phyloP scores from a whole-genome alignment of 2,113 vertebrate genomes.

The Dromiciops gliroides region DNA sequence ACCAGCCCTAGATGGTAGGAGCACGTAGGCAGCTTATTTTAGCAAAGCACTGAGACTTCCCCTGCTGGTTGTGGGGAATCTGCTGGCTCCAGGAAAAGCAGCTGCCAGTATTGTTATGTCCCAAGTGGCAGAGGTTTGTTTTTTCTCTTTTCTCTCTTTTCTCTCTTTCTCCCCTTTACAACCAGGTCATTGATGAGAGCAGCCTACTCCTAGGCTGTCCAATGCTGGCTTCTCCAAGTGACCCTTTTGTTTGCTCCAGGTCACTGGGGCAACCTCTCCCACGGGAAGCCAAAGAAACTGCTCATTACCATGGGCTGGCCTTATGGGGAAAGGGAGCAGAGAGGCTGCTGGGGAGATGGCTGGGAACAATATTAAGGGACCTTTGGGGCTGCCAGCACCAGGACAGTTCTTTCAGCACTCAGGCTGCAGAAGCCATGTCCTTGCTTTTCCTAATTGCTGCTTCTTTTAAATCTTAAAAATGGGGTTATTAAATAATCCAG shows the following conservation, averaged over 20 bases:
- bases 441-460: background rate
- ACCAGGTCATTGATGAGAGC: conserved; percentile 33
- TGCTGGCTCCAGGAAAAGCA: background rate
- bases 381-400: background rate
- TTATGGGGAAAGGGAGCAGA: background rate
- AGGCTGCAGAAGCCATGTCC: background rate
- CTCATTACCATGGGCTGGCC: background rate
- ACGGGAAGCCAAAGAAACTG: background rate
- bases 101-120: background rate
- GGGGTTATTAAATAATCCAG: background rate
- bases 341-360: background rate
- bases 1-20: background rate
- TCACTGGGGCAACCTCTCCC: conserved; percentile 35
- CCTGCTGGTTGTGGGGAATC: background rate
- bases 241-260: conserved; percentile 21
- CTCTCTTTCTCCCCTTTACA: background rate
- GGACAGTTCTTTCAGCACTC: background rate
- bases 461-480: background rate
- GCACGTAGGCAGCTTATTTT: background rate
- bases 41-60: background rate
- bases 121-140: background rate
- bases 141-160: background rate
- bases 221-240: conserved; percentile 37
- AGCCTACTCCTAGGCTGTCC: background rate
- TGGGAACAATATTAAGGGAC: background rate